Evolutionary conservation across 1,140 invertebrate genomes (phyloP).

Genomic region (Calephelis virginiensis): DNA sequence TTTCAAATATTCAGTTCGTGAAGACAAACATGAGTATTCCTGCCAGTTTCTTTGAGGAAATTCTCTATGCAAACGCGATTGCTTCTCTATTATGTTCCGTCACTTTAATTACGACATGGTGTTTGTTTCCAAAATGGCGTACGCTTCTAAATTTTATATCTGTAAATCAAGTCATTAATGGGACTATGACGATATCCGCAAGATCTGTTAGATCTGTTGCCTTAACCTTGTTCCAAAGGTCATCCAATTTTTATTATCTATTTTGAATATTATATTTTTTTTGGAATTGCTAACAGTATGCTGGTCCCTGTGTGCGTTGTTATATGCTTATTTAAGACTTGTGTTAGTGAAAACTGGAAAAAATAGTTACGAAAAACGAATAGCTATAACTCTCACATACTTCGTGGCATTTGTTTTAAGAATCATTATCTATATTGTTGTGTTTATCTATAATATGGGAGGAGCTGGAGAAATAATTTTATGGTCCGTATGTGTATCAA

Average conservation of each 20-base stretch:
- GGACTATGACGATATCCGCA: conserved; percentile 27
- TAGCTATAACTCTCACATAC: conserved; percentile 22
- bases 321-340: conserved; percentile 35
- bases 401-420: not conserved
- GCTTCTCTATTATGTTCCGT: conserved; percentile 11
- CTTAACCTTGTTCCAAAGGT: too few species aligned
- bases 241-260: not conserved
- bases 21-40: too few species aligned
- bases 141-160: conserved; percentile 35
- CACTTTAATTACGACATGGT: conserved; percentile 32
- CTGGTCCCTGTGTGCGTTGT: conserved; percentile 35
- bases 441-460: not conserved
- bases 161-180: conserved; percentile 35
- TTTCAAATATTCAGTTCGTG: too few species aligned
- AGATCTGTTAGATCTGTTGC: too few species aligned
- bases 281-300: conserved; percentile 26
- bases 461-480: not conserved
- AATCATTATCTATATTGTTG: not conserved
- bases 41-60: too few species aligned
- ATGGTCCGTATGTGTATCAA: not conserved
- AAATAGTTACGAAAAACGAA: conserved; percentile 33
- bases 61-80: too few species aligned
- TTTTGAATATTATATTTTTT: conserved; percentile 1
- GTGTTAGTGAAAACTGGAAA: conserved; percentile 30
- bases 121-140: conserved; percentile 31